Evolutionary conservation across 2,888 invertebrate genomes (phyloP), one percentile per base, ranked within the genome.

Genomic region (Leucophenga maculata): DNA sequence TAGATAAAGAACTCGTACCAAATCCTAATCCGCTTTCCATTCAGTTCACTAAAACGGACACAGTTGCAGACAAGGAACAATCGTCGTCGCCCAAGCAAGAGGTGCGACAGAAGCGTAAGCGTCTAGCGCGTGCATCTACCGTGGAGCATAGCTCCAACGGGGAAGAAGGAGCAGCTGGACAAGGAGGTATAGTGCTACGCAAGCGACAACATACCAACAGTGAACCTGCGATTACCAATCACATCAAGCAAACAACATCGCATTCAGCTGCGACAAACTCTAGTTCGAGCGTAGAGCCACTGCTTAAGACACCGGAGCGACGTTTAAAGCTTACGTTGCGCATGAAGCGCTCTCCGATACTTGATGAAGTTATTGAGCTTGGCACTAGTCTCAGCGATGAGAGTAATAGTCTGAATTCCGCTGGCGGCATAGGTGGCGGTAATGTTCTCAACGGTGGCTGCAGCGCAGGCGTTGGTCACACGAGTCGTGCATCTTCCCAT

Each of bases 281-380:
- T 64, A 20, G 70, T 67, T 74, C 70, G 48, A 65, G 70, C 26
- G 77, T 85, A 18, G 88, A 88, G 48, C 82, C 84, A 4, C 67
- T 88, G 20, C 68, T 88, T 8, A 89, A 89, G 74, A 89, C 89
- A 1, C 89, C 89, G 0, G 89, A 89, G 73, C 82, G 89, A 6
- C 80, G 94, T 6, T 87, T 96, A 66, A 95, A 95, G 85, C 87
- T 97, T 72, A 96, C 95, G 6, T 88, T 97, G 71, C 92, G 96
- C 6, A 94, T 97, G 91, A 96, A 97, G 86, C 92, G 96, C 39
- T 95, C 95, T 75, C 95, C 95, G 1, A 93, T 95, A 68, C 89
- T 95, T 62, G 96, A 96, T 83, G 95, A 96, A 83, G 92, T 94
- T 1, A 93, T 95, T 83, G 95, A 95, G 86, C 93, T 93, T n/a